phyloP scores from a whole-genome alignment of 2,113 vertebrate genomes.

The Coryphaenoides rupestris region DNA sequence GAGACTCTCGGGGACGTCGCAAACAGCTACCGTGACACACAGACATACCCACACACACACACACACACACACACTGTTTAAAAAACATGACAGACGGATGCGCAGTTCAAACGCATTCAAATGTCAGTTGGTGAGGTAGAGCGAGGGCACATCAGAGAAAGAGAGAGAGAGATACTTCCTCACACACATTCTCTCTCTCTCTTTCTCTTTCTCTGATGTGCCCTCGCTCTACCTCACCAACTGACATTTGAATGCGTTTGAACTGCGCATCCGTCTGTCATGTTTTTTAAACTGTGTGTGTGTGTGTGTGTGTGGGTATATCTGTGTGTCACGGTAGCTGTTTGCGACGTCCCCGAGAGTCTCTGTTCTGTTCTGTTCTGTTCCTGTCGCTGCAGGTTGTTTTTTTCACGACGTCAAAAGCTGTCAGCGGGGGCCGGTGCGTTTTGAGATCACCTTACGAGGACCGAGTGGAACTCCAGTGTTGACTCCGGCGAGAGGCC shows the following conservation, averaged over 20 bases:
- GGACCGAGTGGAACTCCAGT: too few species aligned
- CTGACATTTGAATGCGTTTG: neutral
- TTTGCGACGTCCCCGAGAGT: too few species aligned
- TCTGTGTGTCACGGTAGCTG: neutral
- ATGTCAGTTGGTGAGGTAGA: neutral
- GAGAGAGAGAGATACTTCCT: slow-evolving; percentile 31
- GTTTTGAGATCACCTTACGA: too few species aligned
- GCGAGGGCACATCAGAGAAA: neutral
- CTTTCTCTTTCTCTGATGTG: slow-evolving; percentile 15
- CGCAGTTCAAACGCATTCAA: neutral
- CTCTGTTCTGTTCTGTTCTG: too few species aligned
- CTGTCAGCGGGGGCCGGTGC: too few species aligned
- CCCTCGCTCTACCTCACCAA: neutral
- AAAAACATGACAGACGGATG: neutral
- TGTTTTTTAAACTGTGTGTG: slow-evolving; percentile 1
- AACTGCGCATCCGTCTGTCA: neutral
- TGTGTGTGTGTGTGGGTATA: neutral
- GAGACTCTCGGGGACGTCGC: too few species aligned
- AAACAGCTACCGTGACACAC: neutral
- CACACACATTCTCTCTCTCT: too few species aligned
- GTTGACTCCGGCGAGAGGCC: too few species aligned
- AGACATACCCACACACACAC: too few species aligned
- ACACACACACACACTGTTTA: neutral
- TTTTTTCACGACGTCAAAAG: too few species aligned
- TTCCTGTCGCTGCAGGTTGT: too few species aligned